Evolutionary conservation across 2,888 invertebrate genomes (phyloP), one percentile per base, ranked within the genome.

Genomic region (Orgyia antiqua): DNA sequence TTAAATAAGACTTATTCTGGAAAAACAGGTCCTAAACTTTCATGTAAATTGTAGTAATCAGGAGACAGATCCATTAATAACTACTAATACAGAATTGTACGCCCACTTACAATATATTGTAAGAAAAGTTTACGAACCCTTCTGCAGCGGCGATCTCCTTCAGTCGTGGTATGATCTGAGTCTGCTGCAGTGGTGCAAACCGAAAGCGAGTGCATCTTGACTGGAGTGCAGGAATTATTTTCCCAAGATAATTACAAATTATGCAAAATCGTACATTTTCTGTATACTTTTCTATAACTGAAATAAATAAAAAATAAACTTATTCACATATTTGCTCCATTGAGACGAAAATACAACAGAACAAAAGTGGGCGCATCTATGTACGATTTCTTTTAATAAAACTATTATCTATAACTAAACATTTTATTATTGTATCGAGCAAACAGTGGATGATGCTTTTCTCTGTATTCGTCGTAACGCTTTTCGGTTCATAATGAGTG

Each of bases 261-360:
- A 99, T 93, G 73, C 99, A 99, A 77, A 99, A 99, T 5, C 99
- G 88, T 2, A 98, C 96, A 76, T 99, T 99, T 49, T 98, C 98
- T 7, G 99, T 99, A 71, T 97, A 99, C 75, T 99, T 99, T 77
- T 99, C 99, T 65, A 99, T 98, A 55, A 99, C 97, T 96, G 88
- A 8, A 73, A 67, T 24, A 40, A 31, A 21, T 9, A 27, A 13
- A 9, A 25, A 23, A 32, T 24, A 18, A 26, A 32, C 23, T 6
- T 30, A 31, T 25, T 34, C 38, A 27, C 10, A 35, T 26, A 10
- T 8, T 8, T 15, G 26, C n/a, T n/a, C n/a, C n/a, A n/a, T n/a
- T n/a, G n/a, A n/a, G n/a, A n/a, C n/a, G n/a, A n/a, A n/a, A n/a
- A n/a, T n/a, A n/a, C n/a, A n/a, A n/a, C n/a, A n/a, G n/a, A n/a